phyloP scores from a whole-genome alignment of 2,888 invertebrate species.

The Agriopis leucophaearia region DNA sequence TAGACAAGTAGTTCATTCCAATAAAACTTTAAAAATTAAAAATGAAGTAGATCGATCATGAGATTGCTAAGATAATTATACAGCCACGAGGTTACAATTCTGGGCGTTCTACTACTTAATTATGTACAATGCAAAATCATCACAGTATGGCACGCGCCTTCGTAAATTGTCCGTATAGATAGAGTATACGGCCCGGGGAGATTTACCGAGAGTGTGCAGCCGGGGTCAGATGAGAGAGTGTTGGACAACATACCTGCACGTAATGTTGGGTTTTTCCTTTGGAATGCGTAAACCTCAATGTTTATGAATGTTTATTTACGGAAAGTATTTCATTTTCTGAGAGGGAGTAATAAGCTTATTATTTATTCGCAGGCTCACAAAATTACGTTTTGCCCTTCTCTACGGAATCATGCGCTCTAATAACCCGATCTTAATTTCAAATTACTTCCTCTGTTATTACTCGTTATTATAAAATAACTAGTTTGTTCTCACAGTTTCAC shows the following conservation, averaged over 20 bases:
- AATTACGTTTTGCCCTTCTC: slow-evolving; percentile 18
- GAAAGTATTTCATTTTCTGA: slow-evolving; percentile 4
- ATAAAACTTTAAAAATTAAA: too few relatives aligned
- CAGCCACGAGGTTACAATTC: too few relatives aligned
- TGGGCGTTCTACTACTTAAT: too few relatives aligned
- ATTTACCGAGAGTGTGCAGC: too few relatives aligned
- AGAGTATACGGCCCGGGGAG: too few relatives aligned
- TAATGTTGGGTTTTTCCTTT: slow-evolving; percentile 1
- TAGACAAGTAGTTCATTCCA: too few relatives aligned
- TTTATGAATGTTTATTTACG: slow-evolving; percentile 16
- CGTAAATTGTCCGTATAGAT: too few relatives aligned
- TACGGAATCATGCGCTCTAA: slow-evolving; percentile 3
- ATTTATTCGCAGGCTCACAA: slow-evolving; percentile 22
- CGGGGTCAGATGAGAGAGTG: too few relatives aligned
- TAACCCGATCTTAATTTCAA: slow-evolving; percentile 16
- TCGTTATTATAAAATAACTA: slow-evolving; percentile 16
- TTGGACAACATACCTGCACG: background rate
- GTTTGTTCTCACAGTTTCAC: background rate
- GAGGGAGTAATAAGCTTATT: slow-evolving; percentile 19
- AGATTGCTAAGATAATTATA: too few relatives aligned
- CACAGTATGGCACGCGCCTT: too few relatives aligned
- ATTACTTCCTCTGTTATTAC: slow-evolving; percentile 8
- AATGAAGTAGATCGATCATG: too few relatives aligned
- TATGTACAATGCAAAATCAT: too few relatives aligned
- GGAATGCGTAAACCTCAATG: slow-evolving; percentile 11